Evolutionary conservation across 2,888 invertebrate genomes (phyloP).

Genomic region (Leptopilina syphax): DNA sequence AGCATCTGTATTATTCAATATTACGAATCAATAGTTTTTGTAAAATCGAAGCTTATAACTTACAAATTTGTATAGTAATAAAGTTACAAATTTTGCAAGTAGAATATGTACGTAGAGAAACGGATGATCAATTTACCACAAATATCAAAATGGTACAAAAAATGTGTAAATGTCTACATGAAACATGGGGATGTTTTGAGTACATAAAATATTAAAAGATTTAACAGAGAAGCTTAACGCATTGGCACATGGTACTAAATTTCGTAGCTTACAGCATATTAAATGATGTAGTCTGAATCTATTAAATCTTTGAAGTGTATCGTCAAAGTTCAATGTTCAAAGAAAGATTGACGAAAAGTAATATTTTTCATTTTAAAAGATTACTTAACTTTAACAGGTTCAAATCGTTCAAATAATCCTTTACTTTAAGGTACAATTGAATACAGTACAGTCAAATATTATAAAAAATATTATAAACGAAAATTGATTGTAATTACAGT

Average conservation of each 20-base stretch:
- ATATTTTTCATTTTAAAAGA: not conserved
- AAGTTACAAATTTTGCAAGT: no score
- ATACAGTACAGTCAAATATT: no score
- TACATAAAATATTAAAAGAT: not conserved
- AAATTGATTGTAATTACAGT: no score
- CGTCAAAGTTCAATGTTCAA: conserved; percentile 1
- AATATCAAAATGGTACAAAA: no score
- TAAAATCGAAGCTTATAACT: no score
- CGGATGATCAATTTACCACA: no score
- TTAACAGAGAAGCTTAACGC: conserved; percentile 5
- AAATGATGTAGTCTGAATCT: conserved; percentile 13
- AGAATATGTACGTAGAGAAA: no score
- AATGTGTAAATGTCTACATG: no score
- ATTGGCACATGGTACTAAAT: not conserved
- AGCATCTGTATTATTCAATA: no score
- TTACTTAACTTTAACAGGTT: not conserved
- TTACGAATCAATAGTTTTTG: no score
- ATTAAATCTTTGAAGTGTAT: conserved; percentile 11
- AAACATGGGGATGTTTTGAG: not conserved
- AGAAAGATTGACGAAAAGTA: not conserved
- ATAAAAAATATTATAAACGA: no score
- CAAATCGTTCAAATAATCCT: not conserved
- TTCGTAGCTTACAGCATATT: not conserved
- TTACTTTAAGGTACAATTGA: not conserved
- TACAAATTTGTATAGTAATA: no score